Conservation (phyloP, 2,797 vertebrate genomes). For the Falco peregrinus region DNA sequence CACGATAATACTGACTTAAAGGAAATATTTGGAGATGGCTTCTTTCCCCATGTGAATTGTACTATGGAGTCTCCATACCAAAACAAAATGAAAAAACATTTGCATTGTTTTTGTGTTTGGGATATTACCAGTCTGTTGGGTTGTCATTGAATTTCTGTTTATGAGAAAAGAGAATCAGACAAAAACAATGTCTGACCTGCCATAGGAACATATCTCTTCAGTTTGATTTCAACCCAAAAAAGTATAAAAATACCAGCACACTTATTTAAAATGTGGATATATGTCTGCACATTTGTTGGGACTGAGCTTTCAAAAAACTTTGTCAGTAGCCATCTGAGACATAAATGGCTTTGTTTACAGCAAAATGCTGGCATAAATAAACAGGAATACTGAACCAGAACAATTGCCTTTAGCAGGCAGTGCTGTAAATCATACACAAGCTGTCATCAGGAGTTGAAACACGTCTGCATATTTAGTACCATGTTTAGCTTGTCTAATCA, state of each 20-base stretch:
- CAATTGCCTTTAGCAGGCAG: slow-evolving; percentile 74
- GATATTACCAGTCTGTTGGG: neutral
- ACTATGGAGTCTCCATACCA: neutral
- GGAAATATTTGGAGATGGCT: neutral
- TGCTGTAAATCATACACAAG: slow-evolving; percentile 77
- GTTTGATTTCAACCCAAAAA: slow-evolving; percentile 41
- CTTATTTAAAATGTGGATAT: neutral
- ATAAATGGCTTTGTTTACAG: slow-evolving; percentile 71
- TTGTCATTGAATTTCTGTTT: neutral
- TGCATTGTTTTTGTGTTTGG: slow-evolving; percentile 7
- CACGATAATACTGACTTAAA: neutral
- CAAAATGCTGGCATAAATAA: slow-evolving; percentile 76
- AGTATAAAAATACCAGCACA: neutral
- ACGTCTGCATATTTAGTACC: slow-evolving; percentile 70
- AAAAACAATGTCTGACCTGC: neutral
- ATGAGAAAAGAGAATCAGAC: neutral
- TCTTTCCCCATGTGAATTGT: neutral
- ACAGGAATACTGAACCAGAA: slow-evolving; percentile 78
- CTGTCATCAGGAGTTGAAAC: slow-evolving; percentile 77
- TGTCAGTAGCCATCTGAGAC: slow-evolving; percentile 70
- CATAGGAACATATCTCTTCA: neutral
- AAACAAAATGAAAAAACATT: neutral
- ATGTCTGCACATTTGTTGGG: neutral
- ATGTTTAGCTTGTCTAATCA: slow-evolving; percentile 76
- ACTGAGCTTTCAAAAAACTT: slow-evolving; percentile 42